Evolutionary conservation across 2,113 vertebrate genomes (phyloP).

Genomic region (Hemichromis elongatus): DNA sequence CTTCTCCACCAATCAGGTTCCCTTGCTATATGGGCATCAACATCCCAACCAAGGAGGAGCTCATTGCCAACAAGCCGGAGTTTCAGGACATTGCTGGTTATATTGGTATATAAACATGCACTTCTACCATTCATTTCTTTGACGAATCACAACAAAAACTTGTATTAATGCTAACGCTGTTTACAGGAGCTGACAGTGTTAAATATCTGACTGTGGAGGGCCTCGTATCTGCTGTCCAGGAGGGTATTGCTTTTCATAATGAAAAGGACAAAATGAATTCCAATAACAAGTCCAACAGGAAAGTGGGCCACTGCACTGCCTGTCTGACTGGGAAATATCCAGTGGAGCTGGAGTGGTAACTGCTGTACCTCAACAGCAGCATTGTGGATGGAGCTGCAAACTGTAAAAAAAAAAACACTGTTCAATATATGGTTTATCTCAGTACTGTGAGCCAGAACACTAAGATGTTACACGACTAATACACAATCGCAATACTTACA

Average conservation of each 20-base stretch:
- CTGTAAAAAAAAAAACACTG: not conserved
- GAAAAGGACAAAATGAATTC: constrained; percentile 67
- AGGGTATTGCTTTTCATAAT: constrained; percentile 71
- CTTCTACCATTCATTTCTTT: not conserved
- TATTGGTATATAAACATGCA: constrained; percentile 74
- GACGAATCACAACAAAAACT: not conserved
- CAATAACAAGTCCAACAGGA: constrained; percentile 43
- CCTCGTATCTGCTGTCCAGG: constrained; percentile 88
- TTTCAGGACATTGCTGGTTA: constrained; percentile 89
- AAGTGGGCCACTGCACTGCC: constrained; percentile 87
- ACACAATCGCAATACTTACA: too few species aligned
- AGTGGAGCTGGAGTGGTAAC: constrained; percentile 91
- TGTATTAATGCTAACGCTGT: not conserved
- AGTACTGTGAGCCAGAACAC: not conserved
- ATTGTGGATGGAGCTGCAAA: not conserved
- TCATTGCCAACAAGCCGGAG: constrained; percentile 96
- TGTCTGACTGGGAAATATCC: constrained; percentile 96
- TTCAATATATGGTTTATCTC: not conserved
- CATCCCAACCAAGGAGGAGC: constrained; percentile 97
- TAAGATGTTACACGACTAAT: not conserved
- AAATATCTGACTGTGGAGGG: constrained; percentile 93
- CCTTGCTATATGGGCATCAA: constrained; percentile 99
- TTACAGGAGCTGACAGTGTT: constrained; percentile 89
- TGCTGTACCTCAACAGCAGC: too few species aligned
- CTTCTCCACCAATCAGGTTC: constrained; percentile 90